Base-by-base conservation (phyloP, 1,140 invertebrate species). In the Drosophila asahinai region DNA sequence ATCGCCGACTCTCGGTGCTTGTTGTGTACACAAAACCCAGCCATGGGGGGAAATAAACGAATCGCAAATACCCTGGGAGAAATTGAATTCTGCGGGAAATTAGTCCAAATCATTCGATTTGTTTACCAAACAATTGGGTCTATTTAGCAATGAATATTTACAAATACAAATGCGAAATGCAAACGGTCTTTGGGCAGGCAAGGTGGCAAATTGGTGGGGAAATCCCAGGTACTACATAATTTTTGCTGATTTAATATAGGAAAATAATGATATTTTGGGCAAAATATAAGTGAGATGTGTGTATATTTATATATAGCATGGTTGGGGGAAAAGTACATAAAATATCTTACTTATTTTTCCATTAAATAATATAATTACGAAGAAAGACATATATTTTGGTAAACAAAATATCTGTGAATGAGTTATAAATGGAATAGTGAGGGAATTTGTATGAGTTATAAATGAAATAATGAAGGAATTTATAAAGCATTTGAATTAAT, bases 21-120 rank as follows among this genome's bases (percentile, higher is more conserved):
- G 57, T 65, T 59, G 68, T 65, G 77, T 72, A 75, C 62, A 72
- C 68, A 65, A 62, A 59, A 43, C 45, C 2, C 14, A 48, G 40
- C 27, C 54, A 55, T 17, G 33, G 52, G 52, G 14, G 55, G 14
- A 19, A 62, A 17, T 43, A 3, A 43, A 38, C 67, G 67, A 67
- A 68, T 38, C 19, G 17, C 12, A 55, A 68, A 43, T 71, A 71
- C 64, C 30, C 67, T 71, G 12, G 14, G n/a, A 17, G 5, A 19
- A 17, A 61, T 7, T 12, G 5, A 15, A 3, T 33, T 30, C 22
- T 22, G 2, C 15, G 27, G 33, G 4, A n/a, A 17, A 25, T 38
- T 5, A 64, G 36, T 5, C 43, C 17, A 12, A 49, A 30, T 22
- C 30, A 19, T 30, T 14, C n/a, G 42, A 49, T 49, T 49, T 49